A percentile compares a stretch with the other conserved stretches of the same genome.
phyloP scores from a whole-genome alignment of 2,113 vertebrate genomes.

The Silurus meridionalis region DNA sequence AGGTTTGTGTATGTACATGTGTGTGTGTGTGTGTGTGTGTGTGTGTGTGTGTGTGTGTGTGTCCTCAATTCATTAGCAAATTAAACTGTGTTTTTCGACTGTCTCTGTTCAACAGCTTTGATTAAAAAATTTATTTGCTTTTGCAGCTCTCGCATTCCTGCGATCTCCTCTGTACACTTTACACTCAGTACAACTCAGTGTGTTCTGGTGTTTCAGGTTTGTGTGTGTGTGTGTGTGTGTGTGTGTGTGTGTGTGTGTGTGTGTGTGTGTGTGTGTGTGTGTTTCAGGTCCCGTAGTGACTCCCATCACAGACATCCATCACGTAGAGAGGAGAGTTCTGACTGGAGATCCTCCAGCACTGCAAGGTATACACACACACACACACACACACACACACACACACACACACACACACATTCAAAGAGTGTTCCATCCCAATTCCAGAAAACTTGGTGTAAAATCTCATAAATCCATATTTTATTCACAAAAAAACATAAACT shows the following conservation, averaged over 20 bases:
- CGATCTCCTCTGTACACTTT: neutral
- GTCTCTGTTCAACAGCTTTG: neutral
- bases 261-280: slow-evolving; percentile 29
- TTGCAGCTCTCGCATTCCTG: neutral
- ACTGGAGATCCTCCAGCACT: slow-evolving; percentile 75
- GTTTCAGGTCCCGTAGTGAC: slow-evolving; percentile 80
- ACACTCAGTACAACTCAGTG: neutral
- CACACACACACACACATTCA: too few species aligned
- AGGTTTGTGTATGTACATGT: neutral
- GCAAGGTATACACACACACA: slow-evolving; percentile 78
- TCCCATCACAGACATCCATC: slow-evolving; percentile 75
- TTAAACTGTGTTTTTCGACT: neutral
- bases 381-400: neutral
- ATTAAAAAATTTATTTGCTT: neutral
- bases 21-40: too few species aligned
- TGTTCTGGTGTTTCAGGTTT: neutral
- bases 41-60: neutral
- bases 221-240: slow-evolving; percentile 28
- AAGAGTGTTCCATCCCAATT: too few species aligned
- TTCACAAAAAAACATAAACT: too few species aligned
- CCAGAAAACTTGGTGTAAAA: too few species aligned
- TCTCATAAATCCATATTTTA: too few species aligned
- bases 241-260: slow-evolving; percentile 10
- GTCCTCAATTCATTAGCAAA: neutral
- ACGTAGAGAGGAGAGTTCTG: slow-evolving; percentile 77